Evolutionary conservation across 2,797 vertebrate species (phyloP), one percentile per base, ranked within the genome.

Genomic region (Acanthornis magna): DNA sequence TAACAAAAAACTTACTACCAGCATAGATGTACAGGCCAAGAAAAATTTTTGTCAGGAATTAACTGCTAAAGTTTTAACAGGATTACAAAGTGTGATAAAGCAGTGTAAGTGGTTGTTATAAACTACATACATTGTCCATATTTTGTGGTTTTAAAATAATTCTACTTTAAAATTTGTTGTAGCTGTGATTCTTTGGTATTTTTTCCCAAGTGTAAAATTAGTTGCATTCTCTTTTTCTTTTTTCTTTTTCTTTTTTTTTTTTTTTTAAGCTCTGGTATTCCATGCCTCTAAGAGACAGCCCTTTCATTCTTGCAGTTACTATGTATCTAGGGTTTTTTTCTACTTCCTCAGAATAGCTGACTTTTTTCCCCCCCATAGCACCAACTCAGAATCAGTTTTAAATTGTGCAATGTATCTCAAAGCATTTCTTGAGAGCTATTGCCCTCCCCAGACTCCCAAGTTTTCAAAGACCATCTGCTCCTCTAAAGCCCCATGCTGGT

Each of bases 401-500:
- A 73, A 50, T 67, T 27, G 29, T 66, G 45, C 73, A 78, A 48
- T n/a, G 7, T 67, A 51, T 62, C 66, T 92, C 22, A 91, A 85
- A 85, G 17, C 45, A 50, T 89, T 79, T 84, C 38, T 95, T 1
- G 7, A 67, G 71, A 76, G 42, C 23, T 55, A 38, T 30, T 76
- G 32, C 23, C 79, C 36, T 86, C 62, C 50, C 29, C 32, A 90
- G 57, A 16, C 50, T 94, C 53, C 77, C 21, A 40, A 36, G 32
- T 88, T 95, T 95, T 81, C 73, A 93, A 78, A 88, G 58, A 26
- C 62, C 45, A 43, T 88, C 58, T 75, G 54, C 79, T 92, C 63
- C 42, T 85, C 45, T 61, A 47, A 86, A 94, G 42, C 55, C 60
- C 43, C 42, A 16, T 55, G 54, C 89, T 87, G 87, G 53, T 32